phyloP scores from a whole-genome alignment of 2,113 vertebrate genomes.

The Odocoileus hemionus region DNA sequence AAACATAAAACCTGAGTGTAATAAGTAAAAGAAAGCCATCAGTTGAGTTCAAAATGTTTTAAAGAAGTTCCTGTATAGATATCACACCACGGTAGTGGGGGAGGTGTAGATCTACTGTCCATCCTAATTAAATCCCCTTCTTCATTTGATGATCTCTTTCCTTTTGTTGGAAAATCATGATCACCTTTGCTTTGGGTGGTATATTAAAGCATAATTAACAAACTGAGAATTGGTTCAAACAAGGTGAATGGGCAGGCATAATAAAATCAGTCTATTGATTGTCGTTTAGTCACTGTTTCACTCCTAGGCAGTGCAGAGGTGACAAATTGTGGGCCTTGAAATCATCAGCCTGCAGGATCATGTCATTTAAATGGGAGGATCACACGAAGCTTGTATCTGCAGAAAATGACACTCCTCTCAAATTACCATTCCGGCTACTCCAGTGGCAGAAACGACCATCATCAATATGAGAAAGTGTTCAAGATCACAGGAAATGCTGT shows the following conservation, averaged over 20 bases:
- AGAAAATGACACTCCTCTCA: neutral
- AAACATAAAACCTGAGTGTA: neutral
- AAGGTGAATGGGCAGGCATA: neutral
- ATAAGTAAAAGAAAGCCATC: neutral
- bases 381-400: neutral
- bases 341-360: conserved; percentile 4
- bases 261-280: conserved; percentile 21
- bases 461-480: neutral
- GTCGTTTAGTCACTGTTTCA: neutral
- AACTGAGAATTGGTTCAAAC: conserved; percentile 32
- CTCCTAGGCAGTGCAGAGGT: neutral
- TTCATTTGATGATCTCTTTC: neutral
- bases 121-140: neutral
- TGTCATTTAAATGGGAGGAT: conserved; percentile 11
- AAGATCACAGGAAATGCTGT: neutral
- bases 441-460: neutral
- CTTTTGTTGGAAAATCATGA: neutral
- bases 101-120: neutral
- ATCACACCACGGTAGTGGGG: rapidly evolving
- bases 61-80: neutral
- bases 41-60: neutral
- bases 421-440: neutral
- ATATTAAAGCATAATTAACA: conserved; percentile 36
- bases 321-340: neutral
- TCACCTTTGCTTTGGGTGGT: neutral